phyloP scores from a whole-genome alignment of 2,888 invertebrate genomes.

The Cordylochernes scorpioides region DNA sequence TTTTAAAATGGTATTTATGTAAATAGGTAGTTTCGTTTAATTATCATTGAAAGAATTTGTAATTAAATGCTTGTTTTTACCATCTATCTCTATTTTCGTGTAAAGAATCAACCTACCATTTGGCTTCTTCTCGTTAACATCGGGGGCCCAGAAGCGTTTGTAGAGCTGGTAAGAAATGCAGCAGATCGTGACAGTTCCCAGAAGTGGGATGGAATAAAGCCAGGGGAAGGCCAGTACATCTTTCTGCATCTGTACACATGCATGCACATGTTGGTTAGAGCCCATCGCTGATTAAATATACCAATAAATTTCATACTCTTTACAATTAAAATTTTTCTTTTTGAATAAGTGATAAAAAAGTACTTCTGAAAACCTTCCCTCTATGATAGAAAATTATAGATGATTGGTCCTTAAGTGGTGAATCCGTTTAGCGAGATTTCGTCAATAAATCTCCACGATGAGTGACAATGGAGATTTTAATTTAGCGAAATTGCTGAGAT shows the following conservation, averaged over 20 bases:
- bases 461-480: too few species aligned
- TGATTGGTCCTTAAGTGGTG: too few species aligned
- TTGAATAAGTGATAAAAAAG: not conserved
- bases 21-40: too few species aligned
- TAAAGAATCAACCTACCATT: constrained; percentile 1
- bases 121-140: constrained; percentile 9
- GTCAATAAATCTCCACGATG: too few species aligned
- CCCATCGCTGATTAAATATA: not conserved
- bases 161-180: constrained; percentile 9
- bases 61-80: too few species aligned
- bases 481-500: too few species aligned
- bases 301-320: not conserved
- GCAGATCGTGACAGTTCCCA: constrained; percentile 8
- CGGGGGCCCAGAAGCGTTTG: constrained; percentile 6
- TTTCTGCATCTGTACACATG: constrained; percentile 8
- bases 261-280: not conserved
- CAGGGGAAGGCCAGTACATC: constrained; percentile 10
- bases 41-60: too few species aligned
- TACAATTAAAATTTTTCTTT: not conserved
- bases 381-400: too few species aligned
- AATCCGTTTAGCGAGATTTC: too few species aligned
- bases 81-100: too few species aligned
- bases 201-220: constrained; percentile 10
- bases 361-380: not conserved
- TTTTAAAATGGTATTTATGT: too few species aligned